Evolutionary conservation across 2,888 invertebrate genomes (phyloP).

Genomic region (Phrixothrix hirtus): DNA sequence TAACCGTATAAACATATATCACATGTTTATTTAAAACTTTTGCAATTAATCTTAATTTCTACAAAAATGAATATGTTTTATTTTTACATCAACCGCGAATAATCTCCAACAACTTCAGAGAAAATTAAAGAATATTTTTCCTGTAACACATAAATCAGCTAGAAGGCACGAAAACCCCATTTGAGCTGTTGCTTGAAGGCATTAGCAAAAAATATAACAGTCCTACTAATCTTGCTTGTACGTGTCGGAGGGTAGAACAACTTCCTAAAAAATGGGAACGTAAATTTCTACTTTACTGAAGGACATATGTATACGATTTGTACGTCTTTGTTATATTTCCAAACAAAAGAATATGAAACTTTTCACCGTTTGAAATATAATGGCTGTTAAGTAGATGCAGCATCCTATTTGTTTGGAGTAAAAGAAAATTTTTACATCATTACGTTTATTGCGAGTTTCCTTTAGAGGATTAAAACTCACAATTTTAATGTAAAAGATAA

Average conservation of each 20-base stretch:
- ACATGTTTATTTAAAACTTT: not conserved
- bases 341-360: not conserved
- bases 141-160: conserved; percentile 19
- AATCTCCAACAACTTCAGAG: conserved; percentile 17
- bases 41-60: conserved; percentile 9
- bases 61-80: conserved; percentile 7
- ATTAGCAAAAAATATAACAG: conserved; percentile 28
- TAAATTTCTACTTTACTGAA: conserved; percentile 6
- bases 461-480: no score
- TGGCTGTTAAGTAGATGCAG: not conserved
- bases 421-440: not conserved
- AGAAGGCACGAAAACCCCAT: conserved; percentile 26
- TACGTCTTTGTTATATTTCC: conserved; percentile 1
- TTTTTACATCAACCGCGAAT: conserved; percentile 12
- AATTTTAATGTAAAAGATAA: no score
- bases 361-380: conserved; percentile 1
- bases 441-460: no score
- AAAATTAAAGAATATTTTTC: conserved; percentile 25
- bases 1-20: no score
- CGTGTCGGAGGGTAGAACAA: conserved; percentile 22
- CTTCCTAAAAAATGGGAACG: conserved; percentile 8
- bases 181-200: conserved; percentile 21
- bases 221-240: conserved; percentile 26
- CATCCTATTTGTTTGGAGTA: not conserved
- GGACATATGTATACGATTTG: not conserved